These are phyloP conservation scores for Oriolus oriolus DNA, from an alignment of 2,113 vertebrate genomes.

Conservation along the genomic window DNA sequence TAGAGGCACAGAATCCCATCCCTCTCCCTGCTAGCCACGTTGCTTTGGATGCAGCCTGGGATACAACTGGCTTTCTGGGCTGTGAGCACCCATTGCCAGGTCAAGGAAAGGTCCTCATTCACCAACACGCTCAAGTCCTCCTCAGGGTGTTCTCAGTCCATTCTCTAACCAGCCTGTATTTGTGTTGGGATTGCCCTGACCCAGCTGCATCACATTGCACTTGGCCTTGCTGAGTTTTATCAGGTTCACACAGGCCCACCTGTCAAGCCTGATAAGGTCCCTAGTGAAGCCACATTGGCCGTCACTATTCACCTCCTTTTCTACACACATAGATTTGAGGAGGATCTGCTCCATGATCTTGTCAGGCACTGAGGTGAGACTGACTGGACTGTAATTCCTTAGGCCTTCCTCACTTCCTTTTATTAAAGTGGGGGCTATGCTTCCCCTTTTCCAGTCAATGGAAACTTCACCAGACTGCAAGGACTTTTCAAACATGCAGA, in stretches of 20 bases:
- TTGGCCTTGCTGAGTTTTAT: not conserved
- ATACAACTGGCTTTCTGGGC: not conserved
- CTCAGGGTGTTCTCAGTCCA: not conserved
- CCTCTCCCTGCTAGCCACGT: fast-evolving
- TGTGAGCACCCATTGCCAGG: not conserved
- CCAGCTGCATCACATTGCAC: not conserved
- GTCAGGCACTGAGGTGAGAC: not conserved
- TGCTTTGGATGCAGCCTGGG: not conserved
- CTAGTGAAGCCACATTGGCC: not conserved
- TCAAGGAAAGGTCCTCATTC: not conserved
- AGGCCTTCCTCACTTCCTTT: not conserved
- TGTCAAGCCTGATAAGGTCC: not conserved
- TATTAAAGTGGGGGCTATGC: not conserved
- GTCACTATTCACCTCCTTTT: not conserved
- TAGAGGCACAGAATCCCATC: not conserved
- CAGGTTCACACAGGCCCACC: too few species aligned
- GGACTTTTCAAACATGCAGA: not conserved
- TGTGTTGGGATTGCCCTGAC: not conserved
- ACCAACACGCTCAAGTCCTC: not conserved
- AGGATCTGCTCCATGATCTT: not conserved
- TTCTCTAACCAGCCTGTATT: not conserved
- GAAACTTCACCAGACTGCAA: not conserved
- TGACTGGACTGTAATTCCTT: not conserved
- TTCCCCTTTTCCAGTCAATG: not conserved
- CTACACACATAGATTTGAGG: not conserved